These are phyloP conservation scores for Aelia acuminata DNA, from an alignment of 2,888 invertebrate species.

Conservation along the genomic window DNA sequence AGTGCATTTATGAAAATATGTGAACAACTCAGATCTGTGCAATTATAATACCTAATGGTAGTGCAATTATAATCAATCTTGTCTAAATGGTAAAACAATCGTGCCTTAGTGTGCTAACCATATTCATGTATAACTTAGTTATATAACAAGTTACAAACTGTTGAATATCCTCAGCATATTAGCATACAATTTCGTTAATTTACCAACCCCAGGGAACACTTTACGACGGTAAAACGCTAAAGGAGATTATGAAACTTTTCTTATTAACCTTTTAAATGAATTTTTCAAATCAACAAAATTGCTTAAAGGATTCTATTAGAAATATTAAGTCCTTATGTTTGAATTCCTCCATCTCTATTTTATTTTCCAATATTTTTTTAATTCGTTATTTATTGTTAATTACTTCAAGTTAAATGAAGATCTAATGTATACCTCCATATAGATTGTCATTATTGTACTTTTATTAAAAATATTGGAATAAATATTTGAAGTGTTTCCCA, in stretches of 20 bases:
- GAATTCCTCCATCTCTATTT: background rate
- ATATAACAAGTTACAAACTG: slow-evolving; percentile 7
- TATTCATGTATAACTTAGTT: background rate
- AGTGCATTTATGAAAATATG: too few relatives aligned
- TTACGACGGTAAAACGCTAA: background rate
- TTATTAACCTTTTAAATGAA: background rate
- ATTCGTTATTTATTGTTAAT: too few relatives aligned
- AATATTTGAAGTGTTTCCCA: too few relatives aligned
- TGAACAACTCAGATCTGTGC: too few relatives aligned
- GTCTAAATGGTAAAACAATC: background rate
- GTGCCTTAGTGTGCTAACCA: background rate
- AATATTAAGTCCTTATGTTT: too few relatives aligned
- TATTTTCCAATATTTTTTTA: too few relatives aligned
- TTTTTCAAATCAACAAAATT: background rate
- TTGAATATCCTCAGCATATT: background rate
- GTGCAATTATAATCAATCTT: too few relatives aligned
- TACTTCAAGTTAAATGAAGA: too few relatives aligned
- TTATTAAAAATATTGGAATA: too few relatives aligned
- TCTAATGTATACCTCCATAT: too few relatives aligned
- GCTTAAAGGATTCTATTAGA: background rate
- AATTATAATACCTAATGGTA: too few relatives aligned
- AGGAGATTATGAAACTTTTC: background rate
- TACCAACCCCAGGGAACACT: background rate
- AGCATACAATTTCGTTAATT: slow-evolving; percentile 11
- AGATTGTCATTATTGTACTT: too few relatives aligned